A percentile compares a stretch with the other conserved stretches of the same genome.
Evolutionary conservation across 2,888 invertebrate genomes (phyloP).

Genomic region (Tetragonisca angustula): DNA sequence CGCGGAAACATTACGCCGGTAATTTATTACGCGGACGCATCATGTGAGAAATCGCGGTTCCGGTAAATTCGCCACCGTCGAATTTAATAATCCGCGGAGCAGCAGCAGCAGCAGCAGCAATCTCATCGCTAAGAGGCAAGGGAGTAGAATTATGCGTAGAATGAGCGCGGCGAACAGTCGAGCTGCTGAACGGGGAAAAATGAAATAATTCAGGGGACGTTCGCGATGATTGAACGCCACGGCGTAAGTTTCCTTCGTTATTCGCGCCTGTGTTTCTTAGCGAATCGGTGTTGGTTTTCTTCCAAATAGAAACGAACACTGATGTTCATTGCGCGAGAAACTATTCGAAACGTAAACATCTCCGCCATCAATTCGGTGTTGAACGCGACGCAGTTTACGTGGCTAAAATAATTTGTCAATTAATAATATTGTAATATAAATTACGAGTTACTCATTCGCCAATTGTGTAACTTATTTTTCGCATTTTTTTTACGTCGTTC

Average conservation of each 20-base stretch:
- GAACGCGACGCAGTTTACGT: too few species aligned
- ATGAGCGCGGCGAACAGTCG: constrained; percentile 16
- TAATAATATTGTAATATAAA: too few species aligned
- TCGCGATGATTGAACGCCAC: constrained; percentile 10
- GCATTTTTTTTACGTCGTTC: too few species aligned
- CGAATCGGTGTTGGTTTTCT: background rate
- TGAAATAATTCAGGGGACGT: constrained; percentile 23
- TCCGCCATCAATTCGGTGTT: too few species aligned
- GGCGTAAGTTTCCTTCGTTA: background rate
- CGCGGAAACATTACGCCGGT: constrained; percentile 77
- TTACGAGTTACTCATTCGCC: too few species aligned
- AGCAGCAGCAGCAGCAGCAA: constrained; percentile 22
- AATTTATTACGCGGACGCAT: constrained; percentile 79
- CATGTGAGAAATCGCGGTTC: constrained; percentile 68
- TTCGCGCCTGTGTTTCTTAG: background rate
- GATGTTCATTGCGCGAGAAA: too few species aligned
- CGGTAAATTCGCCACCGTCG: constrained; percentile 74
- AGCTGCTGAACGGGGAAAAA: constrained; percentile 33
- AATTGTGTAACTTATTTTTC: too few species aligned
- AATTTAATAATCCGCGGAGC: constrained; percentile 76
- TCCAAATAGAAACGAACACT: background rate
- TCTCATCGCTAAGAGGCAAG: constrained; percentile 58
- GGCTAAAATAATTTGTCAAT: too few species aligned
- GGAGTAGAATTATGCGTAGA: constrained; percentile 54
- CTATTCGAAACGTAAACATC: too few species aligned